Evolutionary conservation across 2,113 vertebrate genomes (phyloP), one percentile per base, ranked within the genome.

Genomic region (Chitala chitala): DNA sequence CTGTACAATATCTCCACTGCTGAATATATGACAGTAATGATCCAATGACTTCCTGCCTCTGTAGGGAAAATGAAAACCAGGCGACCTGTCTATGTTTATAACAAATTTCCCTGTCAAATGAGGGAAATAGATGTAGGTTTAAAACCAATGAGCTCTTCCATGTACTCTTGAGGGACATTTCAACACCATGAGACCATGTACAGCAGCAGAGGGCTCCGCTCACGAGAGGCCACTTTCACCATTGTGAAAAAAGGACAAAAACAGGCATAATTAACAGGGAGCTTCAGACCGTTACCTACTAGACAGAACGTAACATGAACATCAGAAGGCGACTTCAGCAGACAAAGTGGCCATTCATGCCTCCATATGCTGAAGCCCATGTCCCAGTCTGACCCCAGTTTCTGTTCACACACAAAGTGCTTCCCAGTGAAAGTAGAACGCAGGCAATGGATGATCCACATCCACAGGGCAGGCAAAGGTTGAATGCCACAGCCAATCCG

Each of bases 51-150:
- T 68, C 40, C 64, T 48, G 64, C 40, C 29, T 68, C 24, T 68
- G 26, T 46, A 46, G 44, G 46, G 40, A n/a, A 68, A 46, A 68
- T 15, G 40, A 44, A 68, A 68, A 13, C 42, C 64, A 68, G 40
- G 46, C 63, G 7, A 15, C 12, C 48, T 2, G 2, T 10, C 48
- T 15, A 2, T 51, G 48, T 51, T 15, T 20, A 8, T 8, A 51
- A 20, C 48, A 51, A 9, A 51, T n/a, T n/a, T n/a, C n/a, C 2
- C 48, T 2, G 48, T 51, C 48, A 51, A 8, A 51, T 2, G 48
- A 51, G 48, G 8, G 48, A 51, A 10, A 20, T 51, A 9, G 46
- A 48, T 9, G 46, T 7, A 48, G 5, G 46, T 48, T 48, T 5
- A n/a, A n/a, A n/a, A n/a, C n/a, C n/a, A n/a, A n/a, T n/a, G n/a